Base-by-base conservation (phyloP, 1,140 invertebrate species). In the Bombus terrestris region DNA sequence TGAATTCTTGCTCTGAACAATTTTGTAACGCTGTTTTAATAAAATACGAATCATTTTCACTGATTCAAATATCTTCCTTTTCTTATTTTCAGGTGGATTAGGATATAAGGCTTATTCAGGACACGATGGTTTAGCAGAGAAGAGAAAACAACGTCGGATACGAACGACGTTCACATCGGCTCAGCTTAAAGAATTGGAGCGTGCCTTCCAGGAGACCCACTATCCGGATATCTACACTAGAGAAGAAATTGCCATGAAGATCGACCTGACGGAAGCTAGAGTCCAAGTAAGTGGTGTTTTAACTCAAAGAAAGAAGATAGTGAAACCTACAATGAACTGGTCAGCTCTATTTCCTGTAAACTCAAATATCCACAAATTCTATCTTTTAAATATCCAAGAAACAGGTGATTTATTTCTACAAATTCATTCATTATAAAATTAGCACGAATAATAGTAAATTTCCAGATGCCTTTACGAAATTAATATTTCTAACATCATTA, bases 211-310 rank as follows among this genome's bases (percentile, higher is more conserved):
- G 94, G 98, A 99, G 94, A 99, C 99, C 12, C 99, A 99, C 95
- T 99, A 99, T 96, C 99, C 99, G 25, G 99, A 99, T 95, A 99
- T 99, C 92, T 99, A 99, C 95, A 99, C 98, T n/a, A 96, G 99
- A 88, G 99, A 99, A 95, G 99, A 99, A 95, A 99, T 99, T 88
- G 99, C 99, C 47, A 98, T 99, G 97, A 99, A 99, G 95, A 99
- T 99, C 90, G 98, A 99, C 95, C 96, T 99, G 81, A 99, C 99
- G 12, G 99, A 99, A 96, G 99, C 99, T 35, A 96, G 99, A 95
- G 99, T 99, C 43, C 99, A 99, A 97, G 99, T 99, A 95, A 96
- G 96, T 89, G 9, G 22, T 25, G 6, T 35, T 35, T 64, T 32
- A 6, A 15, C n/a, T 32, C 5, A 64, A 64, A 62, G 59, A 62